Percentiles rank a stretch among this genome's conserved stretches.
Conservation (phyloP, 2,113 vertebrate genomes). For the Eptesicus fuscus region DNA sequence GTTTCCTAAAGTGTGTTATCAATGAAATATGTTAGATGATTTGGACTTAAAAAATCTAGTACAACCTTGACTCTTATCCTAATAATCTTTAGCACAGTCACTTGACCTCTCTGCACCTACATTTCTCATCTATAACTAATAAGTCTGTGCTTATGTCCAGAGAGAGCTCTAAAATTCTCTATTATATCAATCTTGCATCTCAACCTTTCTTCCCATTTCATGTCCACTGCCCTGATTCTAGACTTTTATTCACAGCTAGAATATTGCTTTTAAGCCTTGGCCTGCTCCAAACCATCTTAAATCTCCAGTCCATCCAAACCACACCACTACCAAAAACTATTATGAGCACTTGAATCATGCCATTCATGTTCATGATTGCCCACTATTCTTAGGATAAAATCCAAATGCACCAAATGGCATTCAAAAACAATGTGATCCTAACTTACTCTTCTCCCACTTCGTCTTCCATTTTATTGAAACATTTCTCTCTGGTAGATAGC, state of each 20-base stretch:
- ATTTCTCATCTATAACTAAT: neutral
- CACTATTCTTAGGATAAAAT: neutral
- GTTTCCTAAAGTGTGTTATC: neutral
- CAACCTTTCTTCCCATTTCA: neutral
- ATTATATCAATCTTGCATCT: neutral
- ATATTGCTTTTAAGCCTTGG: neutral
- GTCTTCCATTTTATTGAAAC: neutral
- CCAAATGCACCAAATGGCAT: neutral
- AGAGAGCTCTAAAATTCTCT: slow-evolving; percentile 6
- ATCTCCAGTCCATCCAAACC: neutral
- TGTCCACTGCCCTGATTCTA: neutral
- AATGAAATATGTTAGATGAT: neutral
- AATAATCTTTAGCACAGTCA: slow-evolving; percentile 23
- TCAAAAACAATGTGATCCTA: neutral
- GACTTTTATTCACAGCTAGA: neutral
- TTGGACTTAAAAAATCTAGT: neutral
- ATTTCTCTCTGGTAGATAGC: neutral
- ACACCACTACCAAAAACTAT: neutral
- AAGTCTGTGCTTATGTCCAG: neutral
- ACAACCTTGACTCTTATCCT: slow-evolving; percentile 1
- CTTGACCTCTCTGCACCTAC: neutral
- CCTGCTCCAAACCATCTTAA: neutral
- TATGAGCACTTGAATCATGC: neutral
- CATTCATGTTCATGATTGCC: neutral
- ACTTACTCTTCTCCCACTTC: neutral